Percentiles rank a stretch among this genome's conserved stretches.
Evolutionary conservation across 1,140 invertebrate species (phyloP).

Genomic region (Eriocheir sinensis): DNA sequence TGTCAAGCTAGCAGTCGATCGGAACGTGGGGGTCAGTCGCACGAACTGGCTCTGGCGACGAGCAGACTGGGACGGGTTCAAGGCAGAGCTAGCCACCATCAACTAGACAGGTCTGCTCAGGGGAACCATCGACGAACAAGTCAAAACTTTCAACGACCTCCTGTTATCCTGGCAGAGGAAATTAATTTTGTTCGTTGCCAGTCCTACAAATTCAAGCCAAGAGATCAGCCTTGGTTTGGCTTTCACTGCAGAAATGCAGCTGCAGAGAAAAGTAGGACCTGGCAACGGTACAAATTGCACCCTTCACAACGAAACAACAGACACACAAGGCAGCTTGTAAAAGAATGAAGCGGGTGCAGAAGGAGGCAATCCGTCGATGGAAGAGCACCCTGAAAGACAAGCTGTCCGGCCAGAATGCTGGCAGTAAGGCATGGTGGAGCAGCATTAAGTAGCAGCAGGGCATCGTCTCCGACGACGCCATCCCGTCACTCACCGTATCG

Average conservation of each 20-base stretch:
- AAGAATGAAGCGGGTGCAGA: neutral
- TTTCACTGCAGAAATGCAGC: neutral
- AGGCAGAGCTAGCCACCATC: no score
- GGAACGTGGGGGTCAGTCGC: no score
- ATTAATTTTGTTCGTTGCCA: no score
- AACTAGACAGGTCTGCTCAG: no score
- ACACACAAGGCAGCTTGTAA: neutral
- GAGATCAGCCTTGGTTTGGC: constrained; percentile 17
- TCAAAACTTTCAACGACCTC: no score
- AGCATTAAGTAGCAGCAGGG: neutral
- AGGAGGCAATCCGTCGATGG: neutral
- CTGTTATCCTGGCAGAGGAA: no score
- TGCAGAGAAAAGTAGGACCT: neutral
- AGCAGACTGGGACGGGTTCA: no score
- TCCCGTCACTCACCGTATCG: no score
- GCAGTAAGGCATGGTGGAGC: neutral
- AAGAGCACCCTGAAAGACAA: neutral
- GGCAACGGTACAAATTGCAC: neutral
- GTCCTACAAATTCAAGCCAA: neutral
- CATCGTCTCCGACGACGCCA: no score
- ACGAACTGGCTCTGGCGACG: no score
- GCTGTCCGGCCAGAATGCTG: neutral
- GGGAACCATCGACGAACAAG: no score
- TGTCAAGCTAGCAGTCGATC: no score
- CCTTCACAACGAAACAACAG: neutral